phyloP scores from a whole-genome alignment of 2,888 invertebrate genomes.

The Agrochola circellaris region DNA sequence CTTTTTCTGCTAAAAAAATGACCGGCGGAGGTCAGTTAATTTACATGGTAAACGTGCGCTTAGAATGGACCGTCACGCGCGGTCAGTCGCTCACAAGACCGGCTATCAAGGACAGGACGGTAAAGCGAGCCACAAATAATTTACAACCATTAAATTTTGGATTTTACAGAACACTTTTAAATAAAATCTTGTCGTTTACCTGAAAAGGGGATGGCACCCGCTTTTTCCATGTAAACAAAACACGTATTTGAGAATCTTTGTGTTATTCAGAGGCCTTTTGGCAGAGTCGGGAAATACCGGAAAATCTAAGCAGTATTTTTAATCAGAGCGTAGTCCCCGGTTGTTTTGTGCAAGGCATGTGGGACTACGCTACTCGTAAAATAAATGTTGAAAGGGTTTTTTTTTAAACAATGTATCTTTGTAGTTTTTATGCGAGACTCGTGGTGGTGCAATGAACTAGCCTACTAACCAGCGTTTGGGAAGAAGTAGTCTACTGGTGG shows the following conservation, averaged over 20 bases:
- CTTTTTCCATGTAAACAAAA: slow-evolving; percentile 37
- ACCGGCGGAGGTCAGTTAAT: slow-evolving; percentile 84
- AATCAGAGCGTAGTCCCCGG: slow-evolving; percentile 9
- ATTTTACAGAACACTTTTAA: slow-evolving; percentile 47
- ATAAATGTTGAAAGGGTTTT: background rate
- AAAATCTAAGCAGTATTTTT: slow-evolving; percentile 50
- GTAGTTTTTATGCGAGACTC: background rate
- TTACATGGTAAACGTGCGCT: slow-evolving; percentile 89
- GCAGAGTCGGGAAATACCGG: slow-evolving; percentile 15
- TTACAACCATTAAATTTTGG: slow-evolving; percentile 59
- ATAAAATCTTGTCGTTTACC: slow-evolving; percentile 53
- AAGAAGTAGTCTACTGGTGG: background rate
- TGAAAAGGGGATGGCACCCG: slow-evolving; percentile 29
- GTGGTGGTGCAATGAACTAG: background rate
- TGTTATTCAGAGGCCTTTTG: slow-evolving; percentile 20
- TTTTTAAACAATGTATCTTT: background rate
- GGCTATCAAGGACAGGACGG: slow-evolving; percentile 67
- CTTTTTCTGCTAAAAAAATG: slow-evolving; percentile 85
- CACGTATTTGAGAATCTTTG: slow-evolving; percentile 15
- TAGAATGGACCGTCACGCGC: slow-evolving; percentile 90
- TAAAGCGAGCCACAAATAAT: slow-evolving; percentile 45
- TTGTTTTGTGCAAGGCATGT: slow-evolving; percentile 7
- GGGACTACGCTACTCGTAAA: background rate
- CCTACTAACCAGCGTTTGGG: background rate
- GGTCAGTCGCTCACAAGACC: slow-evolving; percentile 80